Conservation (phyloP, 2,797 vertebrate genomes). For the Hybognathus amarus region DNA sequence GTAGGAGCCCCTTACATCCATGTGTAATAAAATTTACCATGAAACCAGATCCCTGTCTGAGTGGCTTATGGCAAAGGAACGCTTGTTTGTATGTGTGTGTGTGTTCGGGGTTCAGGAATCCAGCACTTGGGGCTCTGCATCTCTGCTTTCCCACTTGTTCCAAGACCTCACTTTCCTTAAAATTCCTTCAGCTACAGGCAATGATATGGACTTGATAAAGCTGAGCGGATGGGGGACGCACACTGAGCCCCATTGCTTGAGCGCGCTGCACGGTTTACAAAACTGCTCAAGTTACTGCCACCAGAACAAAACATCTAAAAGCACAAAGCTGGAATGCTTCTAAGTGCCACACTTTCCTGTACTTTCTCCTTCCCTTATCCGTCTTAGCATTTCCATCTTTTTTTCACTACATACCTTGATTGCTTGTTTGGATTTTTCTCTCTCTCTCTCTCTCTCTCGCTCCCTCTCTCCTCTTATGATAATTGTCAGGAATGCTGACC, state of each 20-base stretch:
- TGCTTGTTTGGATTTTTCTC: constrained; percentile 37
- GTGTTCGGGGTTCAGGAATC: constrained; percentile 47
- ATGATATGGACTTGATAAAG: constrained; percentile 52
- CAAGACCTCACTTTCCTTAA: constrained; percentile 38
- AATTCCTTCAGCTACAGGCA: constrained; percentile 48
- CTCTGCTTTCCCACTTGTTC: constrained; percentile 33
- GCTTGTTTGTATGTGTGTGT: constrained; percentile 29
- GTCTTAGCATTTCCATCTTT: constrained; percentile 18
- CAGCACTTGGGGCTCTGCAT: constrained; percentile 16
- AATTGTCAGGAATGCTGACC: constrained; percentile 77
- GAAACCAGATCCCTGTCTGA: constrained; percentile 56
- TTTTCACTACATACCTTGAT: constrained; percentile 44
- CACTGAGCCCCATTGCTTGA: constrained; percentile 24
- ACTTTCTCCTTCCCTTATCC: constrained; percentile 27
- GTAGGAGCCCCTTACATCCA: constrained; percentile 53
- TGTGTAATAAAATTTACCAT: constrained; percentile 56
- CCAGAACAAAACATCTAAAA: constrained; percentile 34
- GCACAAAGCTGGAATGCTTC: constrained; percentile 34
- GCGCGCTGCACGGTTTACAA: constrained; percentile 18
- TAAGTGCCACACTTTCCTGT: constrained; percentile 36
- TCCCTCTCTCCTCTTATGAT: constrained; percentile 46
- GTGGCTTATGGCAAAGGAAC: constrained; percentile 34
- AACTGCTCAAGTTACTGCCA: constrained; percentile 40
- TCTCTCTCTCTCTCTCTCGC: constrained; percentile 9
- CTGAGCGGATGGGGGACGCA: constrained; percentile 36